Percentiles rank a stretch among this genome's conserved stretches.
These are phyloP conservation scores for Idris sp. DNA, from an alignment of 1,140 invertebrate genomes.

Conservation along the genomic window DNA sequence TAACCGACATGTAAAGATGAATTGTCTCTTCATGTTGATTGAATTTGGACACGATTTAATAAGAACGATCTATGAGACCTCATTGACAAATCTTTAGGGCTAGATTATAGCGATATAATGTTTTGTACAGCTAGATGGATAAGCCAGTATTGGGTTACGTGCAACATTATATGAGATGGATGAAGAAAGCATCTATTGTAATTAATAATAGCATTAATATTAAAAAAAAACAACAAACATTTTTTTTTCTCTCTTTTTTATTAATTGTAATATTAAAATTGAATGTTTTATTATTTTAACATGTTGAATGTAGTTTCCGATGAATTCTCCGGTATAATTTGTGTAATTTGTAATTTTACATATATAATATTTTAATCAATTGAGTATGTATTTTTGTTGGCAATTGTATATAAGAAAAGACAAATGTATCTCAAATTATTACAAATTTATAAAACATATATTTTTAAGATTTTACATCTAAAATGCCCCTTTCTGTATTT, in stretches of 20 bases:
- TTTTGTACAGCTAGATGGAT: conserved; percentile 77
- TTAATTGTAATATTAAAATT: no score
- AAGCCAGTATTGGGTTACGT: conserved; percentile 78
- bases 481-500: conserved; percentile 2
- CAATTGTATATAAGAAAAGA: conserved; percentile 25
- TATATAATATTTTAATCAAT: conserved; percentile 22
- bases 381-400: conserved; percentile 34
- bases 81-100: conserved; percentile 76
- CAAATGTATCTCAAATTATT: background rate
- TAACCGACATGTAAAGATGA: conserved; percentile 29
- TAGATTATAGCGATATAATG: conserved; percentile 76
- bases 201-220: conserved; percentile 75
- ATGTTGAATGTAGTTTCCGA: conserved; percentile 41
- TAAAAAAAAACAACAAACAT: no score
- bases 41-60: conserved; percentile 22
- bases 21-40: conserved; percentile 32
- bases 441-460: conserved; percentile 5
- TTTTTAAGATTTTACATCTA: background rate
- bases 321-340: conserved; percentile 18
- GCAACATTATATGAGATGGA: conserved; percentile 75
- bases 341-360: conserved; percentile 4
- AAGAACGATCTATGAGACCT: conserved; percentile 68
- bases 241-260: no score
- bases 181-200: conserved; percentile 72
- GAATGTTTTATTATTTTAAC: no score